These are phyloP conservation scores for Acronicta alni DNA, from an alignment of 2,888 invertebrate genomes.

Conservation along the genomic window DNA sequence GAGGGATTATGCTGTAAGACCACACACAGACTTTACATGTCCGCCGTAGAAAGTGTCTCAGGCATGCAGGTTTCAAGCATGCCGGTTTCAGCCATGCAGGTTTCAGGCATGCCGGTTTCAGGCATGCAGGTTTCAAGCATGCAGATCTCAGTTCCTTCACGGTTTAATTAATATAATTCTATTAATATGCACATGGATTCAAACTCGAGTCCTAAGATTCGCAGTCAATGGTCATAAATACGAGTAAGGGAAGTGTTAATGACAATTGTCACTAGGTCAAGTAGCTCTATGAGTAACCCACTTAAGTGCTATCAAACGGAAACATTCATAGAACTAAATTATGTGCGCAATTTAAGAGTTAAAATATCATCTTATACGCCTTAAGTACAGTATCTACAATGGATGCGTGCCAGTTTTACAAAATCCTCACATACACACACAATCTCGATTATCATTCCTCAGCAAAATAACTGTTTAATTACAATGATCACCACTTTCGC, in stretches of 20 bases:
- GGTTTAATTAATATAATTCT: no score
- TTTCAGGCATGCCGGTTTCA: no score
- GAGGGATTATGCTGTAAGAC: no score
- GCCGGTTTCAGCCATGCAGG: no score
- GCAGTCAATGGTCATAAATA: not conserved
- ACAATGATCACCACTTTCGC: conserved; percentile 61
- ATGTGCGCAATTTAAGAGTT: conserved; percentile 55
- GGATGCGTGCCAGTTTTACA: conserved; percentile 59
- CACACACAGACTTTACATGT: no score
- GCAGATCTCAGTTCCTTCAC: no score
- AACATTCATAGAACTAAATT: conserved; percentile 44
- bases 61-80: no score
- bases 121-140: no score
- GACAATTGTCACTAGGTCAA: conserved; percentile 36
- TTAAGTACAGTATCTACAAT: conserved; percentile 60
- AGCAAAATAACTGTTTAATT: conserved; percentile 63
- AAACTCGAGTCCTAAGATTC: no score
- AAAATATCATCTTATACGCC: conserved; percentile 26
- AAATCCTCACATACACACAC: conserved; percentile 54
- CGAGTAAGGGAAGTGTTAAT: conserved; percentile 10
- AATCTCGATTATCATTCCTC: conserved; percentile 62
- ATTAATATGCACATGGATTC: no score
- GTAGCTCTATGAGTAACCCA: conserved; percentile 24
- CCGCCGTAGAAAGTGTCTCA: no score
- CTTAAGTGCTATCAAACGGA: conserved; percentile 44